Conservation (phyloP, 2,888 invertebrate genomes). For the Zaprionus lineosus region DNA sequence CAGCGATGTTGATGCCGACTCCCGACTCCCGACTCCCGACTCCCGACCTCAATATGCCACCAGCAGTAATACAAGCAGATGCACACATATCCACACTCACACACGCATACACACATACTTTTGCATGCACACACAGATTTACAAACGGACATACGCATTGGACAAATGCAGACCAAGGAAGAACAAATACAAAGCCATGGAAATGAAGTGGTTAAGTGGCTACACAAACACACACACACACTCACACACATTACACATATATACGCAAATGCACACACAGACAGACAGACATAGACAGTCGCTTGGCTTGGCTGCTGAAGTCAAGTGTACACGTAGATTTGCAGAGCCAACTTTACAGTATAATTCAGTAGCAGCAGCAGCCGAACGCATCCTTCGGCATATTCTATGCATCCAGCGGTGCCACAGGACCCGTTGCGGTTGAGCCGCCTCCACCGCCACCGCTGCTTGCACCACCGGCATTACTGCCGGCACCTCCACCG, state of each 20-base stretch:
- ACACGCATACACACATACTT: conserved; percentile 6
- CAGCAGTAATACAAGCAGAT: conserved; percentile 41
- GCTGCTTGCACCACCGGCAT: conserved; percentile 4
- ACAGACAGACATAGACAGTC: conserved; percentile 37
- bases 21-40: too few species aligned
- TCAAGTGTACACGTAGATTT: conserved; percentile 44
- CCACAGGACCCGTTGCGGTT: conserved; percentile 33
- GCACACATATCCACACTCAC: conserved; percentile 32
- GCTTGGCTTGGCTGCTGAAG: conserved; percentile 24
- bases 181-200: conserved; percentile 57
- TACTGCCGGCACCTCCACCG: conserved; percentile 16
- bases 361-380: conserved; percentile 58
- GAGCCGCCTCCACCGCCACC: conserved; percentile 22
- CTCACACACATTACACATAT: conserved; percentile 2
- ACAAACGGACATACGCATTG: conserved; percentile 19
- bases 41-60: conserved; percentile 31
- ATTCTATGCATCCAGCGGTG: conserved; percentile 73
- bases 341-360: conserved; percentile 70
- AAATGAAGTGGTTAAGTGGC: conserved; percentile 75
- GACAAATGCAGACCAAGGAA: conserved; percentile 43
- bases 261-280: conserved; percentile 23
- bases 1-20: conserved; percentile 36
- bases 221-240: not conserved
- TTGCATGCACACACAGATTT: not conserved
- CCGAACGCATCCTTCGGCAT: conserved; percentile 72